phyloP scores from a whole-genome alignment of 2,113 vertebrate species.

The Lasiurus borealis region DNA sequence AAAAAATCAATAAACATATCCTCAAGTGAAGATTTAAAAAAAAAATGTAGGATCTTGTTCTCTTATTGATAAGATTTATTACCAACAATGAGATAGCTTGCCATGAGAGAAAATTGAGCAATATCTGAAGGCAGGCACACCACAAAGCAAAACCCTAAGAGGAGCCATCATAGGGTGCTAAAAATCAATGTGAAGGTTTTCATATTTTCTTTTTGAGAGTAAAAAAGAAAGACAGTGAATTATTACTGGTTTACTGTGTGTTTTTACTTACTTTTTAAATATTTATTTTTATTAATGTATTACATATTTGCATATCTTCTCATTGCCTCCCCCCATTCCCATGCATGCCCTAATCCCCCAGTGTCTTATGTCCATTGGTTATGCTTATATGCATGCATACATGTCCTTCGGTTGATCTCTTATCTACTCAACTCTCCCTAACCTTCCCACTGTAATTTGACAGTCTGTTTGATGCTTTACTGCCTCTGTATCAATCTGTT shows the following conservation, averaged over 20 bases:
- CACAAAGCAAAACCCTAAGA: not conserved
- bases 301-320: too few species aligned
- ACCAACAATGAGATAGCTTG: not conserved
- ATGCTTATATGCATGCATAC: too few species aligned
- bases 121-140: not conserved
- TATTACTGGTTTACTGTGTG: not conserved
- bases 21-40: not conserved
- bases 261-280: too few species aligned
- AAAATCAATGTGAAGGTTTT: slow-evolving; percentile 51
- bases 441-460: too few species aligned
- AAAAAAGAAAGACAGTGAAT: not conserved
- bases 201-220: slow-evolving; percentile 23
- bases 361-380: too few species aligned
- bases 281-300: too few species aligned
- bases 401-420: too few species aligned
- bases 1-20: not conserved
- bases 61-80: slow-evolving; percentile 37
- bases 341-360: too few species aligned
- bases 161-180: not conserved
- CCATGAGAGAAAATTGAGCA: slow-evolving; percentile 18
- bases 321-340: too few species aligned
- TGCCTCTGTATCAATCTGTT: too few species aligned
- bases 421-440: too few species aligned
- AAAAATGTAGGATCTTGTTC: slow-evolving; percentile 29
- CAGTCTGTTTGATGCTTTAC: too few species aligned